phyloP scores from a whole-genome alignment of 1,140 invertebrate species.

The Acromyrmex heyeri region DNA sequence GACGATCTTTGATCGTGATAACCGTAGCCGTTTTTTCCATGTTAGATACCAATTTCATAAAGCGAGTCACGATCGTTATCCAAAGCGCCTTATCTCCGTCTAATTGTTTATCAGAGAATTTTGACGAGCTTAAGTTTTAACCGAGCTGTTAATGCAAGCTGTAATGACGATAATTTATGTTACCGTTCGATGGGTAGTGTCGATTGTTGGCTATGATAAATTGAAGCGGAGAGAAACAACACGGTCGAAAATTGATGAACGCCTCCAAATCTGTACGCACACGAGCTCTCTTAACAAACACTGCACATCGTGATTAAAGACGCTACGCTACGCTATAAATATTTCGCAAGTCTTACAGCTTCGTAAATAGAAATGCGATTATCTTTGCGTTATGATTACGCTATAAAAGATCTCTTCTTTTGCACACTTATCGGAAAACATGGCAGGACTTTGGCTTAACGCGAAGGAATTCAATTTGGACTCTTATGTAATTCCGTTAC shows the following conservation, averaged over 20 bases:
- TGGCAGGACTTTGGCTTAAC: slow-evolving; percentile 48
- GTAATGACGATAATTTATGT: slow-evolving; percentile 25
- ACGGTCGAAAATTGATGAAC: slow-evolving; percentile 41
- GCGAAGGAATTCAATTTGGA: slow-evolving; percentile 13
- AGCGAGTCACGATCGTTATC: neutral
- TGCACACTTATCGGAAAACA: slow-evolving; percentile 32
- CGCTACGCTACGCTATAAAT: slow-evolving; percentile 46
- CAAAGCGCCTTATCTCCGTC: neutral
- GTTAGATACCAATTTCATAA: neutral
- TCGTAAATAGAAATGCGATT: slow-evolving; percentile 59
- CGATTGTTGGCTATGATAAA: slow-evolving; percentile 26
- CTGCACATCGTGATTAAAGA: slow-evolving; percentile 38
- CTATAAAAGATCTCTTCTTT: slow-evolving; percentile 25
- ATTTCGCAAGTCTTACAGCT: slow-evolving; percentile 32
- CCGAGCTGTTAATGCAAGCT: slow-evolving; percentile 24
- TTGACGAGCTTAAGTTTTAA: slow-evolving; percentile 27
- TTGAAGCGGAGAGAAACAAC: slow-evolving; percentile 35
- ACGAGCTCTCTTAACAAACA: slow-evolving; percentile 17
- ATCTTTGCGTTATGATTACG: slow-evolving; percentile 44
- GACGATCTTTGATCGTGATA: no score
- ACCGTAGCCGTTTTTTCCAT: no score
- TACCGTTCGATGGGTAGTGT: slow-evolving; percentile 4
- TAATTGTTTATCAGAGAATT: slow-evolving; percentile 17
- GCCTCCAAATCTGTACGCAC: slow-evolving; percentile 6
- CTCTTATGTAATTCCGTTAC: neutral